Conservation (phyloP, 2,888 invertebrate species). For the Poecilobothrus nobilitatus region DNA sequence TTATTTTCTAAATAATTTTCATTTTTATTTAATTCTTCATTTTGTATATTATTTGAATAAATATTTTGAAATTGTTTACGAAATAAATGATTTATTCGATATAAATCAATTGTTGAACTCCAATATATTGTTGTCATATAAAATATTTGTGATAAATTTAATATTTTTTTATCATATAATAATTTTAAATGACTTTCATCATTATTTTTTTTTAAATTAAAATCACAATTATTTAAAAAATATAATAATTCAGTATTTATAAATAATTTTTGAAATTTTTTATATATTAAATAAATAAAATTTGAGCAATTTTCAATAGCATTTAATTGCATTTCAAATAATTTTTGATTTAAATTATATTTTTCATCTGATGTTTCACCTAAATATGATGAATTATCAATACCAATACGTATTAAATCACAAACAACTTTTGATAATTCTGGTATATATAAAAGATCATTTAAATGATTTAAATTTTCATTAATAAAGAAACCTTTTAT, state of each 20-base stretch:
- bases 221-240: neutral
- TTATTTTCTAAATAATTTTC: neutral
- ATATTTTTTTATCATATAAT: conserved; percentile 14
- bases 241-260: neutral
- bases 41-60: conserved; percentile 34
- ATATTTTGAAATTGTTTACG: conserved; percentile 36
- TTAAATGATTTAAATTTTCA: conserved; percentile 38
- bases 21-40: neutral
- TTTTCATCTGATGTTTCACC: conserved; percentile 37
- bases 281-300: neutral
- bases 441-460: conserved; percentile 35
- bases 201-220: neutral
- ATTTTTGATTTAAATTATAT: conserved; percentile 30
- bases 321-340: conserved; percentile 37
- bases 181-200: conserved; percentile 8
- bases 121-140: conserved; percentile 38
- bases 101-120: conserved; percentile 39
- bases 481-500: conserved; percentile 39
- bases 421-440: conserved; percentile 36
- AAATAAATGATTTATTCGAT: conserved; percentile 37
- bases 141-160: conserved; percentile 33
- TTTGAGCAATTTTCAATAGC: conserved; percentile 2
- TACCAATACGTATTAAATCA: conserved; percentile 41
- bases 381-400: conserved; percentile 37
- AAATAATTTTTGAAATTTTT: neutral